phyloP scores from a whole-genome alignment of 2,113 vertebrate species.

The Cephalopterus ornatus region DNA sequence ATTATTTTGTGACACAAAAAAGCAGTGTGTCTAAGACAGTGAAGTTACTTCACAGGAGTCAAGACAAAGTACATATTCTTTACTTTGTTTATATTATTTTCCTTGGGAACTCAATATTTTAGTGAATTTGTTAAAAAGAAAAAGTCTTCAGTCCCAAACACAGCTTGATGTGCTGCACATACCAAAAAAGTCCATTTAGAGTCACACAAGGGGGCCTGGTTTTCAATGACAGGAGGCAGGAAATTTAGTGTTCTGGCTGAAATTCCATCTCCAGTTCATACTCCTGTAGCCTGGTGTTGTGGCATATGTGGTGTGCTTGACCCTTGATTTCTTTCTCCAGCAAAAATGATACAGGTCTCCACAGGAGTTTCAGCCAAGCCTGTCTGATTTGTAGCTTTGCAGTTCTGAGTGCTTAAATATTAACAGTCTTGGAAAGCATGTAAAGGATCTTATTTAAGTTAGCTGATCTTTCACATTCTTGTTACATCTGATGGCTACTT shows the following conservation, averaged over 20 bases:
- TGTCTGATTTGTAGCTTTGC: not conserved
- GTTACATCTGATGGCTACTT: not conserved
- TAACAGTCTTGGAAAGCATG: not conserved
- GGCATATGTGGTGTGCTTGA: not conserved
- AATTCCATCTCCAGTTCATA: constrained; percentile 31
- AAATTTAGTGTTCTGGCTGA: constrained; percentile 37
- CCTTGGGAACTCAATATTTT: constrained; percentile 21
- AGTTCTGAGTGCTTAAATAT: not conserved
- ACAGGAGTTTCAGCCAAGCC: not conserved
- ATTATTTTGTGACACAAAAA: not conserved
- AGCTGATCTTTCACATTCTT: not conserved
- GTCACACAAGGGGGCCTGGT: constrained; percentile 7
- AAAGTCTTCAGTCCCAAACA: not conserved
- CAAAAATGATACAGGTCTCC: not conserved
- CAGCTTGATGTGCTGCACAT: constrained; percentile 37
- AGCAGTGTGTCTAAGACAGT: not conserved
- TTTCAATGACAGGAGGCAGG: constrained; percentile 25
- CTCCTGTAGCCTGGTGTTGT: not conserved
- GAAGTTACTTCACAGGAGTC: not conserved
- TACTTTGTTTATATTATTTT: constrained; percentile 6
- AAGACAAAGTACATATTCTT: constrained; percentile 6
- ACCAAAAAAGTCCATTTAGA: constrained; percentile 40
- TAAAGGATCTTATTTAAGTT: not conserved
- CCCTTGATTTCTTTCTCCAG: not conserved
- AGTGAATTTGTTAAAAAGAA: not conserved